These are phyloP conservation scores for Pogonocichla stellata DNA, from an alignment of 2,113 vertebrate genomes.

Conservation along the genomic window DNA sequence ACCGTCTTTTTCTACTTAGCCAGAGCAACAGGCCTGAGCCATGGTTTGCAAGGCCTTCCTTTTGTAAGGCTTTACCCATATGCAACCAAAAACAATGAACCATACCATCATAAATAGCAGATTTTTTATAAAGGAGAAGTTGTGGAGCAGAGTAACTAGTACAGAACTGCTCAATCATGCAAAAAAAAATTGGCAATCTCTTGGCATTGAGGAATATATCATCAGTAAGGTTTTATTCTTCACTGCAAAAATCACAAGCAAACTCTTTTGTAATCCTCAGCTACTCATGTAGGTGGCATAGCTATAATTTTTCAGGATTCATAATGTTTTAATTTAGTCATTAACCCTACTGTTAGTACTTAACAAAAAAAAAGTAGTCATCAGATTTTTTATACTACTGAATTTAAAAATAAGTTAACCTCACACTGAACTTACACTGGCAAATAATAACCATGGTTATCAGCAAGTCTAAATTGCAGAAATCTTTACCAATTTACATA, in stretches of 20 bases:
- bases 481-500: not conserved
- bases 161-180: not conserved
- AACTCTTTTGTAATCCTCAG: not conserved
- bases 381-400: not conserved
- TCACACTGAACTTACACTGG: not conserved
- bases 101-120: not conserved
- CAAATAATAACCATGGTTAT: not conserved
- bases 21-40: not conserved
- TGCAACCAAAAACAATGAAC: not conserved
- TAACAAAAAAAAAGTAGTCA: not conserved
- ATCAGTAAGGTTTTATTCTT: not conserved
- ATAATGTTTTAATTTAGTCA: not conserved
- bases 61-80: not conserved
- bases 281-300: not conserved
- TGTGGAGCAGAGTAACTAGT: not conserved
- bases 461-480: not conserved
- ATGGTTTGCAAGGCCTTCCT: not conserved
- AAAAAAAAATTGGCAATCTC: not conserved
- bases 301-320: not conserved
- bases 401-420: not conserved
- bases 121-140: not conserved
- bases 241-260: not conserved
- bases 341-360: not conserved
- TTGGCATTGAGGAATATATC: not conserved
- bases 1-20: not conserved